Conservation (phyloP, 2,888 invertebrate genomes). For the Eremobia ochroleuca region DNA sequence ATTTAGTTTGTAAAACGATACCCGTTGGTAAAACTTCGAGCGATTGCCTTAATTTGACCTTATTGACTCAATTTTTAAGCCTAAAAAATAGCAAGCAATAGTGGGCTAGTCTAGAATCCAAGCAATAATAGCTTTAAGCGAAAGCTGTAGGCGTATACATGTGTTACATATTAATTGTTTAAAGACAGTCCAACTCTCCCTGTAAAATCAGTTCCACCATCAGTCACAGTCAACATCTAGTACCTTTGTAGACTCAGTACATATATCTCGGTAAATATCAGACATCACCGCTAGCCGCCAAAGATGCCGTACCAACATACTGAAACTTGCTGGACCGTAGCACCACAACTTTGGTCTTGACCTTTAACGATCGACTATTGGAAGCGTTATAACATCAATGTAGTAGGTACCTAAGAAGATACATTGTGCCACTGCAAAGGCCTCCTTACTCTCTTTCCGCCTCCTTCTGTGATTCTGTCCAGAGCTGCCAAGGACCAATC, state of each 20-base stretch:
- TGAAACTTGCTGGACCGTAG: constrained; percentile 36
- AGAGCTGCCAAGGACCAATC: too few species aligned
- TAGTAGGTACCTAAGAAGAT: neutral
- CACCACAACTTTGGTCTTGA: constrained; percentile 25
- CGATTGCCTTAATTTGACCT: neutral
- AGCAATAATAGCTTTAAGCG: neutral
- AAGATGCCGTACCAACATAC: constrained; percentile 30
- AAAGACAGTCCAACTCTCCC: neutral
- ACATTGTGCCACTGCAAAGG: too few species aligned
- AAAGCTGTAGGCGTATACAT: neutral
- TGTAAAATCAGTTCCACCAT: neutral
- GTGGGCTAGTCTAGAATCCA: too few species aligned
- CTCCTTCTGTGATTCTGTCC: too few species aligned
- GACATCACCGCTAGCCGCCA: constrained; percentile 20
- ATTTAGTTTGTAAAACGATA: neutral
- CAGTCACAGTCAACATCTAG: neutral
- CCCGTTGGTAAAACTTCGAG: neutral
- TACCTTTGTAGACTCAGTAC: neutral
- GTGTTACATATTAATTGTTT: neutral
- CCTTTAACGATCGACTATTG: constrained; percentile 29
- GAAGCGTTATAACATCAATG: constrained; percentile 2
- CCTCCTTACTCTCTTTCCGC: too few species aligned
- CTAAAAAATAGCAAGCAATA: neutral
- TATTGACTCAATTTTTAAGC: neutral
- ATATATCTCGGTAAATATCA: neutral